Base-by-base conservation (phyloP, 2,888 invertebrate species). In the Polydrusus cervinus region DNA sequence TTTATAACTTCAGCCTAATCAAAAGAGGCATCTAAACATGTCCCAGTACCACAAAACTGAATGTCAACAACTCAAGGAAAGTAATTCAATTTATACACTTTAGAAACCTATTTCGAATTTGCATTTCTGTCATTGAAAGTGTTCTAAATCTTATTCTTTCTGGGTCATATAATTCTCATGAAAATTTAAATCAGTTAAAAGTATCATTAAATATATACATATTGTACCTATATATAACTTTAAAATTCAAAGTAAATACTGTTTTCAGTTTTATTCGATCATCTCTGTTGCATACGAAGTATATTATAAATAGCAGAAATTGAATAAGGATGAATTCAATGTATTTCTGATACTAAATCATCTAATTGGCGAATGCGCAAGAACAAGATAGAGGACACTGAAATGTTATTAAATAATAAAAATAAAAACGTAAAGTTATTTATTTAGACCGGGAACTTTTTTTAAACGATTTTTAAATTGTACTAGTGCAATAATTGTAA, bases 61-160 rank as follows among this genome's bases (percentile, higher is more conserved):
- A 18, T 61, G 69, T 18, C 25, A 49, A 9, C 18, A 1, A 69
- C n/a, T 30, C 14, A 61, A 61, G 47, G 3, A 30, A 43, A 47
- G 45, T 13, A 14, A 34, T 11, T 57, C 55, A 61, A 49, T 67
- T 62, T 75, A 71, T 75, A 75, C 34, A 61, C n/a, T 38, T 11
- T 60, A 47, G 38, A 60, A 71, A 75, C 43, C 14, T 30, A 57
- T 38, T 71, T 34, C 10, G 30, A 67, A 71, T 71, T 66, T 66
- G 51, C 65, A 70, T 74, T 45, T 16, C n/a, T 69, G 43, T 53
- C 74, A 64, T 62, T 74, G 74, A 74, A 74, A 74, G 74, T 71
- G 70, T 61, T 71, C 66, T 34, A 60, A 61, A 55, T 75, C 25
- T 71, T n/a, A n/a, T 75, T 40, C 11, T 55, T 51, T 57, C 43